Evolutionary conservation across 1,140 invertebrate genomes (phyloP).

Genomic region (Heterodera schachtii): DNA sequence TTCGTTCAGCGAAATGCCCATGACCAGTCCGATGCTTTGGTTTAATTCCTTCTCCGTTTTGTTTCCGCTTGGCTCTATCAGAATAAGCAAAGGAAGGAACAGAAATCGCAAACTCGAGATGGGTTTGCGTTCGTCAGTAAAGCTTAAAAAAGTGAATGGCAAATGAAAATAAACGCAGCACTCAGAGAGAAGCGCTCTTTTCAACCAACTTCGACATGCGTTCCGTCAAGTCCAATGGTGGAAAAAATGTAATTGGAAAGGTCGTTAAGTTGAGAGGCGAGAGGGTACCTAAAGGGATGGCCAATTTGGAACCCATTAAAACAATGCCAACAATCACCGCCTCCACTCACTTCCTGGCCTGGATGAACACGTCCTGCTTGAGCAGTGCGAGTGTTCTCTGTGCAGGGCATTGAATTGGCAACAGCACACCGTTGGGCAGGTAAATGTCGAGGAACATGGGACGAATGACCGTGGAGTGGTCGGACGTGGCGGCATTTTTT

Average conservation of each 20-base stretch:
- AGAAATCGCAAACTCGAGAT: conserved; percentile 28
- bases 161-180: not conserved
- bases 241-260: conserved; percentile 47
- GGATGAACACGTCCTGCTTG: conserved; percentile 51
- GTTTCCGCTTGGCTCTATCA: conserved; percentile 46
- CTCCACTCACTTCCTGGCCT: conserved; percentile 51
- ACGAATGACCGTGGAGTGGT: conserved; percentile 6
- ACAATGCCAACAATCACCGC: conserved; percentile 23
- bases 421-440: conserved; percentile 48
- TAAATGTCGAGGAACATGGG: conserved; percentile 44
- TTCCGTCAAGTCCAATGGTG: conserved; percentile 37
- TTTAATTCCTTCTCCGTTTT: conserved; percentile 44
- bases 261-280: conserved; percentile 34
- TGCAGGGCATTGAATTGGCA: conserved; percentile 44
- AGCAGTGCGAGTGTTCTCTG: conserved; percentile 39
- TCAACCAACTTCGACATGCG: conserved; percentile 17
- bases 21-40: conserved; percentile 31
- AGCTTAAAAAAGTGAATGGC: conserved; percentile 16
- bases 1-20: conserved; percentile 33
- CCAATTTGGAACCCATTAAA: conserved; percentile 1
- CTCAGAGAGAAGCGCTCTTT: not conserved
- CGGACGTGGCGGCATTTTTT: not conserved
- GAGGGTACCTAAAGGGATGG: conserved; percentile 37
- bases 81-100: conserved; percentile 48
- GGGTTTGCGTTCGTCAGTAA: conserved; percentile 45